Evolutionary conservation across 1,140 invertebrate species (phyloP), one percentile per base, ranked within the genome.

Genomic region (Idris sp.): DNA sequence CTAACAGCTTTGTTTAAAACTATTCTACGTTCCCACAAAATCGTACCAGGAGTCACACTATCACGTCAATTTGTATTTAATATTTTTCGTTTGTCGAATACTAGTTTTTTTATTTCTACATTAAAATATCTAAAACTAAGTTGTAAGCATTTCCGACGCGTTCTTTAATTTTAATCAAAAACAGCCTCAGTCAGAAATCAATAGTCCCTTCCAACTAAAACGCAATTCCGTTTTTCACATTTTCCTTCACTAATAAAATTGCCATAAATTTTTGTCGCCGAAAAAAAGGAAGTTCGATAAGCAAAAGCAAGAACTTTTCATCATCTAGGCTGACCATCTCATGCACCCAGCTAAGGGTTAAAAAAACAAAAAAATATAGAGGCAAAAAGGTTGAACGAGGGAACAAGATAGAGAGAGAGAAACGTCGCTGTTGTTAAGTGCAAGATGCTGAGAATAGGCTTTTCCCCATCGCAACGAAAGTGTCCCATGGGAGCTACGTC

Each of bases 401-500:
- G 36, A 59, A 22, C 14, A 10, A 40, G 44, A 46, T 41, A 38
- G 59, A 25, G 7, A 49, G 46, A 25, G 28, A 41, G 8, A 10
- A 36, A 38, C 38, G 35, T 46, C 43, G 62, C 68, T 79, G 71
- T 79, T 80, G 56, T 78, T 64, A 79, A 79, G 72, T 77, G 74
- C 71, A 69, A 81, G 81, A 71, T 67, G 54, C 35, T 11, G 61
- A 74, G 77, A 76, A 72, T 76, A 74, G 79, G 74, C 74, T n/a
- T n/a, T 64, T 75, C 78, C 75, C 74, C 67, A 76, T 82, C 26
- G 62, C 73, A 76, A 79, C 71, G 81, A 85, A 85, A 85, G 82
- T 85, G 81, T 79, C 85, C 81, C 83, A 64, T 77, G 85, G 81
- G 84, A 86, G 79, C 77, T 79, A 71, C 79, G 83, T 85, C 83